Conservation (phyloP, 1,140 invertebrate species). For the Anastrepha obliqua region DNA sequence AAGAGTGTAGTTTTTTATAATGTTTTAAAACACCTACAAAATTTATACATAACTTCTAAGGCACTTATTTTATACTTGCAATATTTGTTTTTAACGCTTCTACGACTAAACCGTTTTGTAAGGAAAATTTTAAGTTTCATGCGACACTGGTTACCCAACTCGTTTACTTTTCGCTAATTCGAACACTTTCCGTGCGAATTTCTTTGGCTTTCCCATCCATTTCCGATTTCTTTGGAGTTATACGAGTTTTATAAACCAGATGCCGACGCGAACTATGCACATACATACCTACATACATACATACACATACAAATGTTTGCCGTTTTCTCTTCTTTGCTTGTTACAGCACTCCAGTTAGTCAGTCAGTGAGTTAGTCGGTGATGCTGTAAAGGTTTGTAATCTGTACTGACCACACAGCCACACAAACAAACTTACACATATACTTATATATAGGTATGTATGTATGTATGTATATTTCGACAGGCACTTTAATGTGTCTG, state of each 20-base stretch:
- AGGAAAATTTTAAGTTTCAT: no score
- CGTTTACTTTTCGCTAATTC: neutral
- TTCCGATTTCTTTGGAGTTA: no score
- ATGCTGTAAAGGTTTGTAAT: neutral
- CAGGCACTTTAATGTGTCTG: neutral
- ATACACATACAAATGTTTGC: neutral
- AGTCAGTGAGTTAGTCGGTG: constrained; percentile 48
- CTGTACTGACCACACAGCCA: constrained; percentile 4
- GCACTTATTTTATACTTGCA: no score
- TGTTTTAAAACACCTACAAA: no score
- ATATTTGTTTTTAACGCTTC: no score
- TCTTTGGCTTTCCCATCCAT: neutral
- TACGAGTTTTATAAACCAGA: no score
- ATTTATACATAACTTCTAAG: no score
- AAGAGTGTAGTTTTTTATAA: no score
- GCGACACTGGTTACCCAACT: neutral
- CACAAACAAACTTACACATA: neutral
- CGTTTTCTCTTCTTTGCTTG: neutral
- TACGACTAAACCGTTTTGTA: no score
- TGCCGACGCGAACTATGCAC: neutral
- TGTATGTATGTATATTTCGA: neutral
- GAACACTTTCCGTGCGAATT: neutral
- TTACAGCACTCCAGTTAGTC: constrained; percentile 27
- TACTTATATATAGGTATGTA: neutral
- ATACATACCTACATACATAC: neutral